phyloP scores from a whole-genome alignment of 2,888 invertebrate species.

The Hypomecis punctinalis region DNA sequence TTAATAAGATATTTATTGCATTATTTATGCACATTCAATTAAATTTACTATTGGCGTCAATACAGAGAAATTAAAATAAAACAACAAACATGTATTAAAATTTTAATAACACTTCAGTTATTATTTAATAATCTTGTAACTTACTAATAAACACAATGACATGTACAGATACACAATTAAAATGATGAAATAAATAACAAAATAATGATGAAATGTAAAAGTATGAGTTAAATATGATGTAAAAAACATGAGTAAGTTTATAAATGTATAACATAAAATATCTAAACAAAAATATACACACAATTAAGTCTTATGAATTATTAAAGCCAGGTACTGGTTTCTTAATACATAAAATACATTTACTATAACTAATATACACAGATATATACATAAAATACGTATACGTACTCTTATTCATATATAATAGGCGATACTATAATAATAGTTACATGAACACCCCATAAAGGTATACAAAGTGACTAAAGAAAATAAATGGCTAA shows the following conservation, averaged over 20 bases:
- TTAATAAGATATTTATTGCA: too few species aligned
- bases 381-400: slow-evolving; percentile 52
- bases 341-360: slow-evolving; percentile 56
- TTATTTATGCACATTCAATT: too few species aligned
- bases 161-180: slow-evolving; percentile 38
- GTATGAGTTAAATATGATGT: slow-evolving; percentile 23
- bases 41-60: too few species aligned
- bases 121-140: slow-evolving; percentile 33
- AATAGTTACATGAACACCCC: slow-evolving; percentile 44
- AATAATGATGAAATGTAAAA: slow-evolving; percentile 10
- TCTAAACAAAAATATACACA: slow-evolving; percentile 40
- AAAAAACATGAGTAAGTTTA: slow-evolving; percentile 18
- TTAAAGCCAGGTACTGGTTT: slow-evolving; percentile 75
- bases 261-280: not conserved
- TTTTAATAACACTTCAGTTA: slow-evolving; percentile 49
- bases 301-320: slow-evolving; percentile 63
- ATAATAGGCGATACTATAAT: slow-evolving; percentile 40
- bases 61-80: slow-evolving; percentile 40
- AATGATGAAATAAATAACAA: slow-evolving; percentile 28
- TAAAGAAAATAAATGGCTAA: slow-evolving; percentile 47
- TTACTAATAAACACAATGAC: slow-evolving; percentile 33
- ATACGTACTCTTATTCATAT: slow-evolving; percentile 41
- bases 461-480: slow-evolving; percentile 54
- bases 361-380: slow-evolving; percentile 50
- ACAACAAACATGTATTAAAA: slow-evolving; percentile 51